phyloP scores from a whole-genome alignment of 2,888 invertebrate species.

The Auanema freiburgensis region DNA sequence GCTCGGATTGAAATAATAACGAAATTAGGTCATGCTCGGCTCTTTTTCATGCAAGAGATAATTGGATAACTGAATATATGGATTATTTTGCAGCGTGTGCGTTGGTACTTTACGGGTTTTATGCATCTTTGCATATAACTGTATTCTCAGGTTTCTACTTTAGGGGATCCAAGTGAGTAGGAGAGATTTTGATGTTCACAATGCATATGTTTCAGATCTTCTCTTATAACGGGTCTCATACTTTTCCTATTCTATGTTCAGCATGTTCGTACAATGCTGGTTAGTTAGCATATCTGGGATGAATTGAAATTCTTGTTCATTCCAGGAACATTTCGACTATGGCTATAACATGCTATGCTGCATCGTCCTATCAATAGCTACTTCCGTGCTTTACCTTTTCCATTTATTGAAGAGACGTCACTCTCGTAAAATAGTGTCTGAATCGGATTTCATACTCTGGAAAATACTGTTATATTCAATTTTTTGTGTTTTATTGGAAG shows the following conservation, averaged over 20 bases:
- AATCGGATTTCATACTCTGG: conserved; percentile 33
- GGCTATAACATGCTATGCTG: conserved; percentile 53
- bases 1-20: not conserved
- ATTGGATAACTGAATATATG: conserved; percentile 52
- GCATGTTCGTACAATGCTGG: conserved; percentile 27
- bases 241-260: conserved; percentile 19
- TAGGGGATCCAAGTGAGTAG: no score
- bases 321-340: conserved; percentile 48
- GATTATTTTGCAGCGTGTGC: conserved; percentile 53
- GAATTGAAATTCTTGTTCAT: not conserved
- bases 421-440: not conserved
- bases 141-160: conserved; percentile 15
- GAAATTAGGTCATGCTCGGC: conserved; percentile 47
- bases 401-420: conserved; percentile 21
- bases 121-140: conserved; percentile 33
- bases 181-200: not conserved
- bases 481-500: conserved; percentile 36
- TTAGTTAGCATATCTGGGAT: conserved; percentile 13
- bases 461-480: conserved; percentile 35
- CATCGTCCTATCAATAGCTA: conserved; percentile 30
- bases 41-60: conserved; percentile 52
- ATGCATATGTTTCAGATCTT: conserved; percentile 9
- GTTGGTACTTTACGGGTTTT: conserved; percentile 34
- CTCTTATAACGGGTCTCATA: conserved; percentile 4
- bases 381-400: conserved; percentile 35